phyloP scores from a whole-genome alignment of 2,888 invertebrate genomes.

The Arctia plantaginis region DNA sequence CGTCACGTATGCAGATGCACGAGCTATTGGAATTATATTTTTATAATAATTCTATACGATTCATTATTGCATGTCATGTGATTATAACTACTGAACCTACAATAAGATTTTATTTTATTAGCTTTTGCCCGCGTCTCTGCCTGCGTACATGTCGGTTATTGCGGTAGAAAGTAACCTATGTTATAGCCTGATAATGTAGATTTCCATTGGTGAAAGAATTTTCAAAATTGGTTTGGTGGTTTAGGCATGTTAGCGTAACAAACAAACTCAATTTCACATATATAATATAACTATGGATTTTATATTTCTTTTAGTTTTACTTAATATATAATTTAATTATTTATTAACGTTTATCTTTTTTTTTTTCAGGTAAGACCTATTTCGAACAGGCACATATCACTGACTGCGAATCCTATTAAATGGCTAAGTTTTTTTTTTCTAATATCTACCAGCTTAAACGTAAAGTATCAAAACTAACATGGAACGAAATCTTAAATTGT shows the following conservation, averaged over 20 bases:
- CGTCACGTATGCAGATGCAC: slow-evolving; percentile 53
- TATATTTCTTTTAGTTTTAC: background rate
- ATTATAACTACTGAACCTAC: slow-evolving; percentile 4
- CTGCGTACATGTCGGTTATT: no score
- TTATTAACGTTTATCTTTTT: slow-evolving; percentile 27
- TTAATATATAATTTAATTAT: background rate
- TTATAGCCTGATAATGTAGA: no score
- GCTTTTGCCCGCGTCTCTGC: no score
- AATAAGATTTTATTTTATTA: background rate
- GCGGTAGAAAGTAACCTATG: no score
- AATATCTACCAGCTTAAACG: background rate
- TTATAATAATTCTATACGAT: slow-evolving; percentile 29
- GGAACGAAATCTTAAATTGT: background rate
- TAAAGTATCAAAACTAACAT: background rate
- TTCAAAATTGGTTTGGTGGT: no score
- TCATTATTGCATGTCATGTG: slow-evolving; percentile 21
- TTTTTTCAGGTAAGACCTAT: slow-evolving; percentile 62
- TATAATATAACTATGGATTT: no score
- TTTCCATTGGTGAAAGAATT: no score
- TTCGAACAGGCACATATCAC: background rate
- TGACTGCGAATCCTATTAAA: background rate
- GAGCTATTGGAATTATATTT: slow-evolving; percentile 38
- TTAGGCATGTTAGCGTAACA: no score
- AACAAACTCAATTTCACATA: no score
- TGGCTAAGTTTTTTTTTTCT: slow-evolving; percentile 8